A percentile compares a stretch with the other conserved stretches of the same genome.
phyloP scores from a whole-genome alignment of 2,113 vertebrate genomes.

The Ciconia maguari region DNA sequence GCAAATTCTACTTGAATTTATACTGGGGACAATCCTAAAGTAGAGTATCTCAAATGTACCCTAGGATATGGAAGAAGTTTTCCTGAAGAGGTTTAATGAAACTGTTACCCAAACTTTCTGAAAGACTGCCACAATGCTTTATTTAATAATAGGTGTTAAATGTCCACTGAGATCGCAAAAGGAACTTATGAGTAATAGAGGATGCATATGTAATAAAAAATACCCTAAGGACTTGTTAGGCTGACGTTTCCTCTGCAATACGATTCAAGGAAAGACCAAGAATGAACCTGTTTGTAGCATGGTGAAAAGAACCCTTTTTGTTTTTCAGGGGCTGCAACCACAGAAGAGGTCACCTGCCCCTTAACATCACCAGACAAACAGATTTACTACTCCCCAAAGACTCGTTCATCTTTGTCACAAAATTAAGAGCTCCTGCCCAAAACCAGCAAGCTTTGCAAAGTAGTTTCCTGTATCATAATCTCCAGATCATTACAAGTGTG shows the following conservation, averaged over 20 bases:
- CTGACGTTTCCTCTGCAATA: slow-evolving; percentile 80
- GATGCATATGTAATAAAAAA: slow-evolving; percentile 77
- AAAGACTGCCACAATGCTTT: slow-evolving; percentile 31
- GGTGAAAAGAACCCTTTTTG: slow-evolving; percentile 66
- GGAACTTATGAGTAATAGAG: slow-evolving; percentile 77
- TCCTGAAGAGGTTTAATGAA: neutral
- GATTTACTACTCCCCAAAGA: slow-evolving; percentile 73
- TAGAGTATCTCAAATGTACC: neutral
- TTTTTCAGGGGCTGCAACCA: slow-evolving; percentile 67
- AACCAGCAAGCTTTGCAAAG: slow-evolving; percentile 75
- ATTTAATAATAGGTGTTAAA: slow-evolving; percentile 77
- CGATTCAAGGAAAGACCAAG: slow-evolving; percentile 78
- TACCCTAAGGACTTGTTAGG: slow-evolving; percentile 81
- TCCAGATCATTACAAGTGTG: slow-evolving; percentile 69
- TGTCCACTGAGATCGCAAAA: slow-evolving; percentile 71
- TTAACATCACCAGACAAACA: slow-evolving; percentile 68
- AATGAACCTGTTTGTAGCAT: slow-evolving; percentile 62
- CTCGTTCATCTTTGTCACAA: slow-evolving; percentile 72
- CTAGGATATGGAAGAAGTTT: neutral
- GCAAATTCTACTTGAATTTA: neutral
- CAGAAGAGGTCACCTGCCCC: slow-evolving; percentile 68
- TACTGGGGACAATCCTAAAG: neutral
- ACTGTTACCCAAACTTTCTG: neutral
- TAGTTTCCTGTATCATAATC: slow-evolving; percentile 76
- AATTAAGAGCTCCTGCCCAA: slow-evolving; percentile 75